Conservation (phyloP, 2,888 invertebrate genomes). For the Linnaemya tessellans region DNA sequence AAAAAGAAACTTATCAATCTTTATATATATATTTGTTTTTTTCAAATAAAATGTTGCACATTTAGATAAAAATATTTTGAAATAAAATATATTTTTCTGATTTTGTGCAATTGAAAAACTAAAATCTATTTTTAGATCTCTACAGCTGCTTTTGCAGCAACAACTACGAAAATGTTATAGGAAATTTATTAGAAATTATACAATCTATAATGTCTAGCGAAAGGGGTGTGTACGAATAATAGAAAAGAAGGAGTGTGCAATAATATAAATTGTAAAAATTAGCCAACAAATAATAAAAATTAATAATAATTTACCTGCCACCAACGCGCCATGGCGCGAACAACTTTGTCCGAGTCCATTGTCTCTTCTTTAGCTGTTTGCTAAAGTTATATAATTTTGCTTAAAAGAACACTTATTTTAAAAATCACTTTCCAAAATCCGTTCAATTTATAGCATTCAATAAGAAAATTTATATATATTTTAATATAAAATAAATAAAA, state of each 20-base stretch:
- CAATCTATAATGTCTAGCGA: slow-evolving; percentile 30
- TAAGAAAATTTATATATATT: slow-evolving; percentile 39
- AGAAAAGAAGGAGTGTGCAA: slow-evolving; percentile 58
- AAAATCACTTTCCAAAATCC: background rate
- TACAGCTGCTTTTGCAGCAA: slow-evolving; percentile 50
- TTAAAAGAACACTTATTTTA: background rate
- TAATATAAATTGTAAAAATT: slow-evolving; percentile 31
- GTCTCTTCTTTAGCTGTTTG: slow-evolving; percentile 32
- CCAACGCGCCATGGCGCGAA: slow-evolving; percentile 83
- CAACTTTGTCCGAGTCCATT: slow-evolving; percentile 83
- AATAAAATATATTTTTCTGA: slow-evolving; percentile 16
- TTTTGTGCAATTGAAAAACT: background rate
- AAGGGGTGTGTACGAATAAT: slow-evolving; percentile 61
- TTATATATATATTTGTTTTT: too few species aligned
- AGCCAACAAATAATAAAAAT: slow-evolving; percentile 21
- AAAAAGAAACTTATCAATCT: background rate
- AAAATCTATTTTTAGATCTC: slow-evolving; percentile 45
- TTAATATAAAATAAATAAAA: slow-evolving; percentile 49
- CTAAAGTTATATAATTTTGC: slow-evolving; percentile 50
- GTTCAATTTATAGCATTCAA: background rate
- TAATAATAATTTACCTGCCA: slow-evolving; percentile 82
- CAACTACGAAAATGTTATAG: slow-evolving; percentile 4
- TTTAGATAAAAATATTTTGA: slow-evolving; percentile 47
- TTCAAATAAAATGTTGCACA: slow-evolving; percentile 46
- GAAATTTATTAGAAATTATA: slow-evolving; percentile 29